phyloP scores from a whole-genome alignment of 2,797 vertebrate species.

The Urosaurus nigricauda region DNA sequence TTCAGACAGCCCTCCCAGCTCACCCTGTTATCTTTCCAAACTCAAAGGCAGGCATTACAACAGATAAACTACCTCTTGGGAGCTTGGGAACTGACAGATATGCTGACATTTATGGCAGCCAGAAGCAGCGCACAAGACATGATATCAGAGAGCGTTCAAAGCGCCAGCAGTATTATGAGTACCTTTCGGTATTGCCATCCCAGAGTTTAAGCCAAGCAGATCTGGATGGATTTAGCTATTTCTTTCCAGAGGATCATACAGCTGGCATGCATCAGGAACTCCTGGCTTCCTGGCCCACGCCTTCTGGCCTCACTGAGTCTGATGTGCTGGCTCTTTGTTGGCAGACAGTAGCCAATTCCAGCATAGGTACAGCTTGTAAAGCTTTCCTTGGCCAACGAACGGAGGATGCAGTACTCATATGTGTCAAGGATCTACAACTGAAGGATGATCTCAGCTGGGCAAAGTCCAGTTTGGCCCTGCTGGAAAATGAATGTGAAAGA shows the following conservation, averaged over 20 bases:
- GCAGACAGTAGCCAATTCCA: slow-evolving; percentile 83
- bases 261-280: slow-evolving; percentile 65
- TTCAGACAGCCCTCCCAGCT: slow-evolving; percentile 21
- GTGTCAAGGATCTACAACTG: slow-evolving; percentile 86
- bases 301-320: slow-evolving; percentile 81
- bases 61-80: slow-evolving; percentile 45
- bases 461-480: slow-evolving; percentile 82
- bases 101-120: background rate
- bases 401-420: slow-evolving; percentile 80
- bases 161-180: slow-evolving; percentile 74
- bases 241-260: slow-evolving; percentile 89
- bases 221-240: slow-evolving; percentile 83
- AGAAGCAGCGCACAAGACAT: slow-evolving; percentile 1
- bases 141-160: slow-evolving; percentile 63
- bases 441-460: slow-evolving; percentile 88
- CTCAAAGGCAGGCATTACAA: slow-evolving; percentile 33
- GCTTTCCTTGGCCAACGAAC: slow-evolving; percentile 76
- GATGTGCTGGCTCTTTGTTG: slow-evolving; percentile 78
- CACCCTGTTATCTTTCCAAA: background rate
- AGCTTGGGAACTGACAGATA: slow-evolving; percentile 37
- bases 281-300: slow-evolving; percentile 84
- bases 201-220: slow-evolving; percentile 82
- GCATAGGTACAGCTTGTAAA: slow-evolving; percentile 80
- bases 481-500: slow-evolving; percentile 92
- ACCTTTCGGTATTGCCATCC: slow-evolving; percentile 70